Evolutionary conservation across 2,113 vertebrate genomes (phyloP).

Genomic region (Xiphias gladius): DNA sequence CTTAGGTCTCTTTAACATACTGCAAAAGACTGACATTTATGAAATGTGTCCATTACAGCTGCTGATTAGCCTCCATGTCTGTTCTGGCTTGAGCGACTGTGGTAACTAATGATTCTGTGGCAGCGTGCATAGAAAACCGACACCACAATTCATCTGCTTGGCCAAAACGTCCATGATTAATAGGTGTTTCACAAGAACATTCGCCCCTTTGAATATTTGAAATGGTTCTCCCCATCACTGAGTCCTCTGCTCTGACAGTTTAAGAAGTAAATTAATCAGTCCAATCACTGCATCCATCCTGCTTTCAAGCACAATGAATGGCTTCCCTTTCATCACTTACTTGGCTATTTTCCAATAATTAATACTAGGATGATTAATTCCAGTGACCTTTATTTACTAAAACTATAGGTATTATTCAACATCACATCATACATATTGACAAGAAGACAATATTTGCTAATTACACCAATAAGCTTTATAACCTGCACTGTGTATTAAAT

Average conservation of each 20-base stretch:
- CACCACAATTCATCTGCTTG: conserved; percentile 80
- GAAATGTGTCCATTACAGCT: conserved; percentile 86
- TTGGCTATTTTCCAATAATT: conserved; percentile 75
- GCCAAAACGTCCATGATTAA: conserved; percentile 82
- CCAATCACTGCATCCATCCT: conserved; percentile 74
- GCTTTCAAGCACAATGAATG: conserved; percentile 79
- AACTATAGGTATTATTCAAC: conserved; percentile 57
- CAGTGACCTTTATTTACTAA: conserved; percentile 70
- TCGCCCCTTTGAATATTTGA: conserved; percentile 82
- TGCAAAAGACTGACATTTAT: conserved; percentile 83
- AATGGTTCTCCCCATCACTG: conserved; percentile 74
- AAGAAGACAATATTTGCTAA: conserved; percentile 59
- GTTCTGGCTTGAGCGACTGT: conserved; percentile 76
- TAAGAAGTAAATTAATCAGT: conserved; percentile 82
- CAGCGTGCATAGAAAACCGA: conserved; percentile 74
- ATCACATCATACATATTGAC: conserved; percentile 54
- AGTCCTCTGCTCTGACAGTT: conserved; percentile 78
- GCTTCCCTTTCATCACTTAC: conserved; percentile 72
- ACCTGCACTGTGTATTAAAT: conserved; percentile 29
- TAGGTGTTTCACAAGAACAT: conserved; percentile 83
- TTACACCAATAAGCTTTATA: conserved; percentile 39
- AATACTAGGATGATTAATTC: conserved; percentile 68
- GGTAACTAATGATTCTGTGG: conserved; percentile 83
- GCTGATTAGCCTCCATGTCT: conserved; percentile 83
- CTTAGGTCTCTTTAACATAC: conserved; percentile 57